Conservation (phyloP, 2,888 invertebrate genomes). For the Chymomyza amoena region DNA sequence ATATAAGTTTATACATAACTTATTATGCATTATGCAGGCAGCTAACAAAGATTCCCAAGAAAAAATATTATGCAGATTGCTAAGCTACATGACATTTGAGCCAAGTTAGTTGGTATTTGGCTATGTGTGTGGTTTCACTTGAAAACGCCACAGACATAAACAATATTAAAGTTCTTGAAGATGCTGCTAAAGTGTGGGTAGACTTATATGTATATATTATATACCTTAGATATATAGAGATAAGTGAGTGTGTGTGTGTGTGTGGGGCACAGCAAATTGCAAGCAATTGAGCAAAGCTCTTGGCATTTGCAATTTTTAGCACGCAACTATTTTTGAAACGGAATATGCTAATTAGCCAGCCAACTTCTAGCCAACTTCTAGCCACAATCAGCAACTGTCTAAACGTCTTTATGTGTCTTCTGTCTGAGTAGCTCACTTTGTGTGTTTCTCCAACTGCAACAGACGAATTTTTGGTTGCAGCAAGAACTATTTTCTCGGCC, state of each 20-base stretch:
- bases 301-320: slow-evolving; percentile 70
- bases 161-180: slow-evolving; percentile 50
- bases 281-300: slow-evolving; percentile 60
- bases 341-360: slow-evolving; percentile 65
- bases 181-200: background rate
- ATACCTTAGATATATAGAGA: background rate
- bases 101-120: background rate
- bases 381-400: slow-evolving; percentile 10
- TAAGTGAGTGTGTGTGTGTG: slow-evolving; percentile 28
- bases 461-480: background rate
- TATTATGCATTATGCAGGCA: background rate
- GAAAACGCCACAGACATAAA: background rate
- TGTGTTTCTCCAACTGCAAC: background rate
- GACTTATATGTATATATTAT: background rate
- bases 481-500: background rate
- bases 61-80: background rate
- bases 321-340: slow-evolving; percentile 60
- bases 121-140: background rate
- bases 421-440: background rate
- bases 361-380: slow-evolving; percentile 18
- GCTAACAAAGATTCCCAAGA: background rate
- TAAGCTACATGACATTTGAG: background rate
- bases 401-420: background rate
- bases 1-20: background rate
- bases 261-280: slow-evolving; percentile 48